Conservation (phyloP, 35 echinoderm and acorn worm species). For the Nesometra sesokonis region DNA sequence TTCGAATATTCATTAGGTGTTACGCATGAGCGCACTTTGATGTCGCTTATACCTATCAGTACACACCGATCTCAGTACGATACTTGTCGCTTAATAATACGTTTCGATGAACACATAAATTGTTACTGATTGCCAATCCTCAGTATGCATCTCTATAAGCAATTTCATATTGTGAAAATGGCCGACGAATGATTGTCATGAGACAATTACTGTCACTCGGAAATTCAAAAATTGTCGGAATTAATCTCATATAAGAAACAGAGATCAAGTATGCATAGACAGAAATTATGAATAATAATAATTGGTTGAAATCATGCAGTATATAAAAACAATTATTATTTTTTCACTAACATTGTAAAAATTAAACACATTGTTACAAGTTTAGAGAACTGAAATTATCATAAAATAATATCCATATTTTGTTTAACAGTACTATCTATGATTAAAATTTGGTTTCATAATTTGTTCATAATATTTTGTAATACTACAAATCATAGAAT, state of each 20-base stretch:
- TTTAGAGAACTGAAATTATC: no score
- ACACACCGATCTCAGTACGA: background rate
- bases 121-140: background rate
- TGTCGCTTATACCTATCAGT: background rate
- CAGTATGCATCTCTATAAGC: background rate
- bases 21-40: background rate
- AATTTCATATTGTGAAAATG: no score
- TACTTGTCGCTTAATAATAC: background rate
- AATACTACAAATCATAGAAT: background rate
- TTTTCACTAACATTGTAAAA: no score
- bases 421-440: background rate
- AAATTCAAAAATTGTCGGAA: no score
- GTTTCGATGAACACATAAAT: background rate
- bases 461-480: background rate
- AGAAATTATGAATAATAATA: no score
- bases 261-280: no score
- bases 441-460: background rate
- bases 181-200: no score
- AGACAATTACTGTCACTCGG: no score
- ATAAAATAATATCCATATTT: background rate
- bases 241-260: no score
- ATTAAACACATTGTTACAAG: no score
- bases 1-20: background rate
- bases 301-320: no score
- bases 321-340: no score